Percentiles rank a stretch among this genome's conserved stretches.
phyloP scores from a whole-genome alignment of 2,113 vertebrate species.

The Mirza zaza region DNA sequence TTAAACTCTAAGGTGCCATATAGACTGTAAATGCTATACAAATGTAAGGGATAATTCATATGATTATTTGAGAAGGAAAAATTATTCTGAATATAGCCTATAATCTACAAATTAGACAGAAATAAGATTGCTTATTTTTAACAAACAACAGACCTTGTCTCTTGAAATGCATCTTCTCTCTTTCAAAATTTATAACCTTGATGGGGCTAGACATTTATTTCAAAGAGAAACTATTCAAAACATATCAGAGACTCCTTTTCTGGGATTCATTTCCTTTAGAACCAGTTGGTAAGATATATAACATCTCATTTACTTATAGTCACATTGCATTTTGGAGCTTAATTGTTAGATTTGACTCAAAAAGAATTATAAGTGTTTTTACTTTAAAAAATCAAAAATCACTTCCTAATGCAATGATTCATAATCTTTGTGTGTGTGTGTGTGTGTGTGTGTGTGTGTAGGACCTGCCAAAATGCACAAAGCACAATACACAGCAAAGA shows the following conservation, averaged over 20 bases:
- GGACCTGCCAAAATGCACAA: background rate
- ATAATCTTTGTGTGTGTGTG: background rate
- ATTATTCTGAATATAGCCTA: background rate
- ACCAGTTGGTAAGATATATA: background rate
- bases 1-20: background rate
- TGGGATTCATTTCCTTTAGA: conserved; percentile 39
- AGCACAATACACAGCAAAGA: background rate
- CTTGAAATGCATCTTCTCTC: background rate
- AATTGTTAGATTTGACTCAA: background rate
- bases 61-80: background rate
- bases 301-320: conserved; percentile 36
- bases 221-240: conserved; percentile 37
- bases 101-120: background rate
- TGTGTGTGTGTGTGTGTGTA: background rate
- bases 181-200: background rate
- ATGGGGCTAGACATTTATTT: conserved; percentile 25
- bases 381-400: background rate
- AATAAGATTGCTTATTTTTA: background rate
- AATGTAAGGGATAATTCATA: background rate
- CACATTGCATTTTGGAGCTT: conserved; percentile 17
- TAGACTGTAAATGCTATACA: background rate
- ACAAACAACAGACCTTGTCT: background rate
- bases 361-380: background rate
- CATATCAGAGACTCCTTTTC: background rate
- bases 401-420: conserved; percentile 4